Evolutionary conservation across 1,140 invertebrate genomes (phyloP).

Genomic region (Berghia stephanieae): DNA sequence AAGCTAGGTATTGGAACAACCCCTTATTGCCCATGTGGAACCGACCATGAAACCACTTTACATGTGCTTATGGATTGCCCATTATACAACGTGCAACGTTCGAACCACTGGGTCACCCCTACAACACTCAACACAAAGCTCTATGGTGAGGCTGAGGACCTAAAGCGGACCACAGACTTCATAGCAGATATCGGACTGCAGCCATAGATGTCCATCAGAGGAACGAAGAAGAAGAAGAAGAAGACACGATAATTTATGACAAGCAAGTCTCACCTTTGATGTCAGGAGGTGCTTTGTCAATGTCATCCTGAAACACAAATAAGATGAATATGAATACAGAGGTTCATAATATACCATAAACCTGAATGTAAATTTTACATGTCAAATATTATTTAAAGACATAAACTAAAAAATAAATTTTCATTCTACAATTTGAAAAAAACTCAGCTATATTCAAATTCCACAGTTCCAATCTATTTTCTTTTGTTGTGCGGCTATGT

Average conservation of each 20-base stretch:
- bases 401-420: not conserved
- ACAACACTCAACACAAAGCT: not conserved
- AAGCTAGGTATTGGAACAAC: no score
- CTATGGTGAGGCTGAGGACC: not conserved
- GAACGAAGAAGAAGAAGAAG: not conserved
- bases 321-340: no score
- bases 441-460: no score
- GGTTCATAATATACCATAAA: no score
- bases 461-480: no score
- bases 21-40: no score
- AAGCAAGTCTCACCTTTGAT: constrained; percentile 5
- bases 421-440: not conserved
- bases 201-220: not conserved
- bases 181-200: not conserved
- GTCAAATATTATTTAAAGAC: not conserved
- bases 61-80: no score
- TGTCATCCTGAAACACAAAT: constrained; percentile 13
- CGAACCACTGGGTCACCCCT: not conserved
- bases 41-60: no score
- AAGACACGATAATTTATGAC: not conserved
- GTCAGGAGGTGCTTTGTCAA: not conserved
- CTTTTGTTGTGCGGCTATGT: no score
- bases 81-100: no score
- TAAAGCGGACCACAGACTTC: not conserved
- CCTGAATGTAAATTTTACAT: not conserved